Evolutionary conservation across 2,888 invertebrate species (phyloP).

Genomic region (Quadroppia sp.): DNA sequence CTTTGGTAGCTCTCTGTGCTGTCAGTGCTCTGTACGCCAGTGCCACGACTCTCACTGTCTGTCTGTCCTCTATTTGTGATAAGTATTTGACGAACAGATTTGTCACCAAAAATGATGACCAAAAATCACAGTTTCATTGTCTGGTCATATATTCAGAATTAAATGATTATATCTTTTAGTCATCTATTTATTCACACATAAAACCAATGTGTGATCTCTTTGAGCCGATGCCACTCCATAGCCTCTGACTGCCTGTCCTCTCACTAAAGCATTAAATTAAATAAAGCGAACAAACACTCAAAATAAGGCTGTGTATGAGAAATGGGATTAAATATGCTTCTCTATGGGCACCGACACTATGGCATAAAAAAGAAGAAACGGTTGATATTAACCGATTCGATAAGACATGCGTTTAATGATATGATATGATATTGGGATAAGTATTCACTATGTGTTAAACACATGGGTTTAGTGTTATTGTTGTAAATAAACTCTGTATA

Average conservation of each 20-base stretch:
- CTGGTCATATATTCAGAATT: slow-evolving; percentile 27
- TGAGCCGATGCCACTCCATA: slow-evolving; percentile 15
- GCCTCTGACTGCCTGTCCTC: not conserved
- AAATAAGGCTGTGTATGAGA: slow-evolving; percentile 1
- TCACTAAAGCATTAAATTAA: slow-evolving; percentile 10
- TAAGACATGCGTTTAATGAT: slow-evolving; percentile 33
- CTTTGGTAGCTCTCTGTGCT: not conserved
- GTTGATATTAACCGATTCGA: slow-evolving; percentile 28
- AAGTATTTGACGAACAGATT: slow-evolving; percentile 19
- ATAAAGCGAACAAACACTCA: slow-evolving; percentile 15
- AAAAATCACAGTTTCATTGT: slow-evolving; percentile 1
- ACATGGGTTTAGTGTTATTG: slow-evolving; percentile 17
- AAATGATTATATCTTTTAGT: slow-evolving; percentile 13
- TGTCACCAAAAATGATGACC: slow-evolving; percentile 8
- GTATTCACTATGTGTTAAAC: slow-evolving; percentile 35
- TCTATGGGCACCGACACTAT: not conserved
- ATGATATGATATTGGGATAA: slow-evolving; percentile 28
- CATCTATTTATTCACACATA: not conserved
- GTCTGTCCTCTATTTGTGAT: not conserved
- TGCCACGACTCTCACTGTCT: not conserved
- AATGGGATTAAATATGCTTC: slow-evolving; percentile 24
- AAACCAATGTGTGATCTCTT: slow-evolving; percentile 8
- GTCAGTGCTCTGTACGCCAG: no score
- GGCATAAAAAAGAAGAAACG: not conserved
- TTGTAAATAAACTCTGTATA: slow-evolving; percentile 19